These are phyloP conservation scores for Dicerorhinus sumatrensis DNA, from an alignment of 2,113 vertebrate species.

Conservation along the genomic window DNA sequence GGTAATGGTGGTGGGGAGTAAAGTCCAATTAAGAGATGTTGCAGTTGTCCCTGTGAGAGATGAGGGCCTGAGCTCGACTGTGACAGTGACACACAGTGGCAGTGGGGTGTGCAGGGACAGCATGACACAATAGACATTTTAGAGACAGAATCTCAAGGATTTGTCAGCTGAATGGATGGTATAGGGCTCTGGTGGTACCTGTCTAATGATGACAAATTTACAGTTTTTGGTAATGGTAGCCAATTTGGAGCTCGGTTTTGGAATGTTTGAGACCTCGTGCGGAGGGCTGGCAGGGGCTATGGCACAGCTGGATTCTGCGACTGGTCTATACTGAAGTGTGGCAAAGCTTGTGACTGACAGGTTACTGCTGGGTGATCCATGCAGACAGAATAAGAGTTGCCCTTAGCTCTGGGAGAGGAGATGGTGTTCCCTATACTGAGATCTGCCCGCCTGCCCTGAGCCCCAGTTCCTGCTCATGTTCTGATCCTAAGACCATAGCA, in stretches of 20 bases:
- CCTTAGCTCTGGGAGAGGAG: neutral
- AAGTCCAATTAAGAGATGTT: neutral
- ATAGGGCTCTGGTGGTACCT: neutral
- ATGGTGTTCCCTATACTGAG: neutral
- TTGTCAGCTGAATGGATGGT: neutral
- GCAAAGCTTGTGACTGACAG: neutral
- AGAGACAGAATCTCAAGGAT: neutral
- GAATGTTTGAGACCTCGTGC: neutral
- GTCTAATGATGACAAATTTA: neutral
- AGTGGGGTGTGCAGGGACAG: neutral
- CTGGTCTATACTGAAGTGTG: neutral
- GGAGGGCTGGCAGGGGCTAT: neutral
- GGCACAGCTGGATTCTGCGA: neutral
- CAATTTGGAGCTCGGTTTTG: neutral
- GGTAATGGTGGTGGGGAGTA: neutral
- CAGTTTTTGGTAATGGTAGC: neutral
- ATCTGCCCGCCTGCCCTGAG: neutral
- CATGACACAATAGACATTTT: neutral
- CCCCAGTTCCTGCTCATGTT: neutral
- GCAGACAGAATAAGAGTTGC: neutral
- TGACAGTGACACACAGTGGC: neutral
- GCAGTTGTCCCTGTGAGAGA: neutral
- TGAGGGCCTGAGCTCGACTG: neutral
- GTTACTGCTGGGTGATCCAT: neutral
- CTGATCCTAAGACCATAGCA: neutral